These are phyloP conservation scores for Polietes domitor DNA, from an alignment of 2,888 invertebrate species.

Conservation along the genomic window DNA sequence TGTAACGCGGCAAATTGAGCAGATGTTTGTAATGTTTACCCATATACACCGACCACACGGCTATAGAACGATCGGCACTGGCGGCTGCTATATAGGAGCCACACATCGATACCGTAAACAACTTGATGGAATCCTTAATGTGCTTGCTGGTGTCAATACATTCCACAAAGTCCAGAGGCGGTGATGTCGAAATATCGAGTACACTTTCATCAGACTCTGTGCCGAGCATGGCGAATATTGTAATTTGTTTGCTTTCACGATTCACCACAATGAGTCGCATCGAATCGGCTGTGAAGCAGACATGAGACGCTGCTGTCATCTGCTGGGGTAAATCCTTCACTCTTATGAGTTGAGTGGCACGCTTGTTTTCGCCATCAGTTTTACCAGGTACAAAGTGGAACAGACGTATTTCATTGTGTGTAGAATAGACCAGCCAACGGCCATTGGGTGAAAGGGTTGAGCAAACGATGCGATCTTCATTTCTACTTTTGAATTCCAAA, in stretches of 20 bases:
- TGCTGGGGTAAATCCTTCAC: constrained; percentile 79
- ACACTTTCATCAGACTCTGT: constrained; percentile 66
- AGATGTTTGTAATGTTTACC: constrained; percentile 80
- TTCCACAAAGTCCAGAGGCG: constrained; percentile 76
- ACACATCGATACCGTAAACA: constrained; percentile 82
- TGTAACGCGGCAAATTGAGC: constrained; percentile 87
- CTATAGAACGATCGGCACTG: constrained; percentile 85
- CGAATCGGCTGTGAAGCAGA: constrained; percentile 80
- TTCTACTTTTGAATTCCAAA: constrained; percentile 85
- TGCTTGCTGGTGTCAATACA: constrained; percentile 78
- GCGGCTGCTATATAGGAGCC: constrained; percentile 86
- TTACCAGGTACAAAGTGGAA: constrained; percentile 75
- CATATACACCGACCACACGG: constrained; percentile 83
- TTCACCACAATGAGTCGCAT: constrained; percentile 80
- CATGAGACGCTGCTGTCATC: constrained; percentile 77
- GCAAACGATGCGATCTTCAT: constrained; percentile 86
- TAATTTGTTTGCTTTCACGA: constrained; percentile 77
- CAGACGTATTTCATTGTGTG: constrained; percentile 85
- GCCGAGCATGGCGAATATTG: constrained; percentile 79
- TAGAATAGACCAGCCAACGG: constrained; percentile 89
- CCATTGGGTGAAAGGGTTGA: constrained; percentile 87
- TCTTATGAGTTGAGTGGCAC: constrained; percentile 72
- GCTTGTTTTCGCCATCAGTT: constrained; percentile 67
- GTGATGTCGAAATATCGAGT: constrained; percentile 39
- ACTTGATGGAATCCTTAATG: constrained; percentile 83